Base-by-base conservation (phyloP, 2,888 invertebrate species). In the Euclidia mi region DNA sequence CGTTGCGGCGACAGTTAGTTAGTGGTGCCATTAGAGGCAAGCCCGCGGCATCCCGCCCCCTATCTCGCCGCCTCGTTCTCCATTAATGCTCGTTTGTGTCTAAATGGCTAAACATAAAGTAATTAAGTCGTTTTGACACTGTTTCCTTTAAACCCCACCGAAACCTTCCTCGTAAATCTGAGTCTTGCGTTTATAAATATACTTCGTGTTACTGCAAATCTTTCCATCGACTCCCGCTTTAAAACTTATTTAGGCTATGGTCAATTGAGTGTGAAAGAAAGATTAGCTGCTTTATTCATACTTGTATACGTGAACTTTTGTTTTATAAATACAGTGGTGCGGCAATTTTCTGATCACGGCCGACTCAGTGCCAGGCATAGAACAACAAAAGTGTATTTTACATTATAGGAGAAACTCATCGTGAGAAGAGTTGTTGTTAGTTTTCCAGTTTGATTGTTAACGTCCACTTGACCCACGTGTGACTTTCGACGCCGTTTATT, bases 81-180 rank as follows among this genome's bases (percentile, higher is more conserved):
- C 88, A 89, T 89, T 88, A 89, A 85, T 81, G 87, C 86, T 85
- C 84, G 85, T 86, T 86, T 84, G 79, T 85, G 86, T 89, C 88
- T 87, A 89, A 91, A 91, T 83, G 85, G 86, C 87, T 90, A 89
- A 89, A 91, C 90, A 89, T 87, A 85, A 83, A 84, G 75, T 83
- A 81, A 82, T 83, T 85, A 85, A 87, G 87, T 85, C 82, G 71
- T 83, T 84, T 79, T 78, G 79, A 81, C 80, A 78, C 81, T 79
- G 76, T 76, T 81, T 79, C 79, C 79, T 81, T 82, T 83, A 85
- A 87, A 84, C 76, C 78, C 73, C 55, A 73, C 70, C 65, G 76
- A 77, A 80, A 73, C 70, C 66, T 50, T 56, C 43, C 25, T 53
- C 61, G 51, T 72, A 65, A 75, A 71, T 71, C 68, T 28, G 61